Evolutionary conservation across 1,140 invertebrate species (phyloP).

Genomic region (Drosophila rhopaloa): DNA sequence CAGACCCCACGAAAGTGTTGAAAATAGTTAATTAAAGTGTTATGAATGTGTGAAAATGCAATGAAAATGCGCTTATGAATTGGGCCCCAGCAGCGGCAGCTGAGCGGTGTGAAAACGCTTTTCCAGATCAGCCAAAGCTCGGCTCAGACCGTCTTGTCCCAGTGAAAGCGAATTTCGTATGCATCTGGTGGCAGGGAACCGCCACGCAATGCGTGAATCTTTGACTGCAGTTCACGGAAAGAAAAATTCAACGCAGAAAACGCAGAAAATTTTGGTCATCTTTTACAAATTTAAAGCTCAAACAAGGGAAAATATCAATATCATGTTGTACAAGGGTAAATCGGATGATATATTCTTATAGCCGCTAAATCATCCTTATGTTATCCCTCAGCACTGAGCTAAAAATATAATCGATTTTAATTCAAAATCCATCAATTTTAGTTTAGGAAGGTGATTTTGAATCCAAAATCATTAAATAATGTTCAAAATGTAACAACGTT

Average conservation of each 20-base stretch:
- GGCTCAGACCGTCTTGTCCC: conserved; percentile 22
- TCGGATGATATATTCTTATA: no score
- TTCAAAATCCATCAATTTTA: no score
- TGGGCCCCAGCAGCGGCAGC: conserved; percentile 16
- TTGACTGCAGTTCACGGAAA: conserved; percentile 1
- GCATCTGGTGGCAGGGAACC: conserved; percentile 29
- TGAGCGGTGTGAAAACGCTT: conserved; percentile 70
- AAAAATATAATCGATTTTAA: no score
- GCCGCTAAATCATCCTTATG: no score
- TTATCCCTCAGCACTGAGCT: no score
- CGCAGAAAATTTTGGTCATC: background rate
- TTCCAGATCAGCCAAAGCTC: conserved; percentile 68
- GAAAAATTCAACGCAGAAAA: background rate
- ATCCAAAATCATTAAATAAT: no score
- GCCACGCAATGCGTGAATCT: conserved; percentile 67
- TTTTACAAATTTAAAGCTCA: no score
- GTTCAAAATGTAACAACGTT: no score
- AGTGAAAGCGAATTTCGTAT: conserved; percentile 80
- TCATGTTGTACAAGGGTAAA: no score
- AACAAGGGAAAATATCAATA: no score
- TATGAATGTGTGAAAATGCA: conserved; percentile 78
- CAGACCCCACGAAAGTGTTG: conserved; percentile 65
- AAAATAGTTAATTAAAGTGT: conserved; percentile 74
- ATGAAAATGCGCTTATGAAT: conserved; percentile 57
- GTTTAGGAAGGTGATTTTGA: no score